Evolutionary conservation across 2,888 invertebrate species (phyloP).

Genomic region (Drosophila subsilvestris): DNA sequence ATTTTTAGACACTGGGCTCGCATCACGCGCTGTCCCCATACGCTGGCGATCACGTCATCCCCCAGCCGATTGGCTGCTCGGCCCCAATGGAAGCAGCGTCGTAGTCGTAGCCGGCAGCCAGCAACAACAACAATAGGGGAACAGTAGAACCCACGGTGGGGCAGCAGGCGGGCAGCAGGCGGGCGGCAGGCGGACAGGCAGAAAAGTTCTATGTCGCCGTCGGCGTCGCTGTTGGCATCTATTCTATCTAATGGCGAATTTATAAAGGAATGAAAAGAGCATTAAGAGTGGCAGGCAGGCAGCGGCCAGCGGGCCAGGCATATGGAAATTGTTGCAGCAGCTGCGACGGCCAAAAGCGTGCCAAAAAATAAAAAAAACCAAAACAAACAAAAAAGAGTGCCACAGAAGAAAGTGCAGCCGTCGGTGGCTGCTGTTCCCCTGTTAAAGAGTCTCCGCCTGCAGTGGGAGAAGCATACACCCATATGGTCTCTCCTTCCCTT

Average conservation of each 20-base stretch:
- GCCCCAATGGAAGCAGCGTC: slow-evolving; percentile 45
- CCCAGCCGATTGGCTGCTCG: slow-evolving; percentile 51
- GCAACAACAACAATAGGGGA: slow-evolving; percentile 20
- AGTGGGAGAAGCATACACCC: slow-evolving; percentile 27
- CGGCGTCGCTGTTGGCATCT: slow-evolving; percentile 59
- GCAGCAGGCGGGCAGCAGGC: slow-evolving; percentile 25
- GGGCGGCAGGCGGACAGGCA: slow-evolving; percentile 43
- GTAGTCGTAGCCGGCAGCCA: slow-evolving; percentile 18
- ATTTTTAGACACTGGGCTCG: slow-evolving; percentile 57
- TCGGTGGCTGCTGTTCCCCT: slow-evolving; percentile 58
- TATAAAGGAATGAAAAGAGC: slow-evolving; percentile 73
- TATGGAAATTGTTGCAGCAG: slow-evolving; percentile 61
- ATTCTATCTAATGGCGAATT: slow-evolving; percentile 69
- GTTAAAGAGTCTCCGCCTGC: slow-evolving; percentile 41
- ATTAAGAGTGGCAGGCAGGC: slow-evolving; percentile 57
- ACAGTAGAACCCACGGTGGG: slow-evolving; percentile 15
- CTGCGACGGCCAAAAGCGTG: slow-evolving; percentile 58
- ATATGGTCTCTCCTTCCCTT: not conserved
- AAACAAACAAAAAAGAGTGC: not conserved
- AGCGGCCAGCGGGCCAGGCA: slow-evolving; percentile 35
- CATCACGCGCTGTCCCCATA: slow-evolving; percentile 59
- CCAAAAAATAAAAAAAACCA: slow-evolving; percentile 49
- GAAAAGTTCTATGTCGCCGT: slow-evolving; percentile 71
- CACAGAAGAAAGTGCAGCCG: slow-evolving; percentile 27
- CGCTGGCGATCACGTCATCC: slow-evolving; percentile 62